Base-by-base conservation (phyloP, 2,888 invertebrate genomes). In the Steinernema carpocapsae region DNA sequence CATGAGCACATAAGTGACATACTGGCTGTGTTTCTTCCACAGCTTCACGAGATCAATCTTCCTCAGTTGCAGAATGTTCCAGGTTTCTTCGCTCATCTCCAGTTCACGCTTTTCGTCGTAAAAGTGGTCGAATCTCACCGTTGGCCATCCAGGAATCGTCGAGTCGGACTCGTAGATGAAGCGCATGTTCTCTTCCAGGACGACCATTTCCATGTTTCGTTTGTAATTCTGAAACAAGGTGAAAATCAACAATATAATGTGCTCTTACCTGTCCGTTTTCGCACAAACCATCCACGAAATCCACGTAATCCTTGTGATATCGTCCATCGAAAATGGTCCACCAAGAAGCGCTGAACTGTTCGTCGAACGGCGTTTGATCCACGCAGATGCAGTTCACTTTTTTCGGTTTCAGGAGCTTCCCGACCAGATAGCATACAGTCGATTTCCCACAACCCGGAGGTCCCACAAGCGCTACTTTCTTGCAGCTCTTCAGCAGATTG, bases 381-480 rank as follows among this genome's bases (percentile, higher is more conserved):
- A 64, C 64, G 32, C 17, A 37, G 14, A 19, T 14, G 22, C 26
- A 22, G 14, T 17, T 14, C 4, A 56, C 56, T 26, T 72, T 71
- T n/a, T 32, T 59, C 43, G 24, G 73, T 29, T 59, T 70, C 19
- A 80, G 19, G 3, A 80, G 37, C 14, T 64, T 29, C 22, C 26
- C 46, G 10, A 74, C 75, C 7, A 79, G 75, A 22, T 52, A 64
- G 2, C 79, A 17, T 22, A 46, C 64, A 3, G 80, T 78, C 6
- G 79, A 72, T 70, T 79, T 79, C 26, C 80, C 79, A 6, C 32
- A 29, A 4, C 64, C 64, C 3, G 64, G 64, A 32, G 64, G 64
- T 32, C 64, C 64, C 6, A 64, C 32, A 4, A 64, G 19, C 4
- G 64, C 64, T 2, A 64, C 32, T 26, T 32, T 64, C 64, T 37